Base-by-base conservation (phyloP, 2,888 invertebrate genomes). In the Ditula angustiorana region DNA sequence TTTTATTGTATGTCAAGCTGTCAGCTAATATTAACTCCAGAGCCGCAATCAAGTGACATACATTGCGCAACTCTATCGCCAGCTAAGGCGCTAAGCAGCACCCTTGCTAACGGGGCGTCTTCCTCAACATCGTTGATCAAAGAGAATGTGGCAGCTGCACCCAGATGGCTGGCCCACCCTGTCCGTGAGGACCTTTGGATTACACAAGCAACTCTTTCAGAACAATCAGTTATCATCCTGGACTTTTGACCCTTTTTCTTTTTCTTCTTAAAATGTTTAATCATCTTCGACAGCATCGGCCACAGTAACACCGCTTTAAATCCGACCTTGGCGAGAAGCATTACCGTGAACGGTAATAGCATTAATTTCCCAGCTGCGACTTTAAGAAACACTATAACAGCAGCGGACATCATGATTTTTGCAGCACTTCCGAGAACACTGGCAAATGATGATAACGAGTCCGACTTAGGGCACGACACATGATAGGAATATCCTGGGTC, bases 11-110 rank as follows among this genome's bases (percentile, higher is more conserved):
- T 74, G 80, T 77, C 75, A 76, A 72, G 26, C 74, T 79, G 85
- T 90, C 89, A 92, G 87, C 90, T 91, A 77, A 92, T 86, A 79
- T 91, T 86, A 72, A 87, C 80, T 72, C 90, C 92, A 74, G 89
- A 86, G 82, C 81, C 86, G 79, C 92, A 92, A 73, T 90, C 89
- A 68, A 92, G 74, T 74, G 89, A 82, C 90, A 92, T 90, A 80
- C 92, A 92, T 80, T 88, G 80, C 28, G 92, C 90, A 72, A 92
- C 87, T 77, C 89, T 85, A 74, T 90, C 86, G 70, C 90, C 89
- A 16, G 90, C 86, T 74, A 92, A 83, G 71, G 89, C 78, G 70
- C 85, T 84, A 72, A 92, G 77, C 74, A 92, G 76, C 72, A 82
- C 86, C 81, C 88, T 88, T 67, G 88, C 86, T 69, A 89, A 79